Conservation (phyloP, 2,113 vertebrate genomes). For the Xiphophorus maculatus region DNA sequence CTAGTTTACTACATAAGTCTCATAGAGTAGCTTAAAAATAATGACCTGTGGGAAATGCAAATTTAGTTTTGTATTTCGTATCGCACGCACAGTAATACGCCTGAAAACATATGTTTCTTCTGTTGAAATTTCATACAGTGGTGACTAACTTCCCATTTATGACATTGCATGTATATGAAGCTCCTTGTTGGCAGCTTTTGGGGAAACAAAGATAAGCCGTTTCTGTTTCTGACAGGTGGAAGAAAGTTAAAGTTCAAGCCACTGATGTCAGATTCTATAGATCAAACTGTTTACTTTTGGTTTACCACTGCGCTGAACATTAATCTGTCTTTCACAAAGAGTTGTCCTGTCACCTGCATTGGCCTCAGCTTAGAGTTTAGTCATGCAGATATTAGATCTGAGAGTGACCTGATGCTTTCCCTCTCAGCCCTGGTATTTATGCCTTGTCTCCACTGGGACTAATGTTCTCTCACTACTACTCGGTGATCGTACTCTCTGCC, state of each 20-base stretch:
- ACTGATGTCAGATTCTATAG: slow-evolving; percentile 44
- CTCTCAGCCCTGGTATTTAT: slow-evolving; percentile 79
- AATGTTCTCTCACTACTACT: slow-evolving; percentile 62
- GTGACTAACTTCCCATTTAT: neutral
- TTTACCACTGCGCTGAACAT: slow-evolving; percentile 4
- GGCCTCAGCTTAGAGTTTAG: neutral
- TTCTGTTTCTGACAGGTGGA: slow-evolving; percentile 33
- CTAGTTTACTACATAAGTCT: neutral
- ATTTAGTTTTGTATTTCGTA: neutral
- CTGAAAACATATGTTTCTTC: neutral
- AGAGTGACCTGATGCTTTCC: slow-evolving; percentile 42
- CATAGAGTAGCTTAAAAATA: neutral
- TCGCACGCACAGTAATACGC: neutral
- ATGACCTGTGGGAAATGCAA: neutral
- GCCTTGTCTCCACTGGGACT: slow-evolving; percentile 66
- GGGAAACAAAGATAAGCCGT: slow-evolving; percentile 3
- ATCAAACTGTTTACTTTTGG: slow-evolving; percentile 59
- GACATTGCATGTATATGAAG: neutral
- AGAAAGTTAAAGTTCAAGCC: slow-evolving; percentile 46
- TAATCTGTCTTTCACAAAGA: neutral
- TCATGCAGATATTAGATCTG: neutral
- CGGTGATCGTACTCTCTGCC: slow-evolving; percentile 57
- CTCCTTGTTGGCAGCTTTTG: slow-evolving; percentile 11
- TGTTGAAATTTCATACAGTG: neutral
- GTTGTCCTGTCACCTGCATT: neutral